Evolutionary conservation across 1,140 invertebrate genomes (phyloP), one percentile per base, ranked within the genome.

Genomic region (Diploscapter pachys): DNA sequence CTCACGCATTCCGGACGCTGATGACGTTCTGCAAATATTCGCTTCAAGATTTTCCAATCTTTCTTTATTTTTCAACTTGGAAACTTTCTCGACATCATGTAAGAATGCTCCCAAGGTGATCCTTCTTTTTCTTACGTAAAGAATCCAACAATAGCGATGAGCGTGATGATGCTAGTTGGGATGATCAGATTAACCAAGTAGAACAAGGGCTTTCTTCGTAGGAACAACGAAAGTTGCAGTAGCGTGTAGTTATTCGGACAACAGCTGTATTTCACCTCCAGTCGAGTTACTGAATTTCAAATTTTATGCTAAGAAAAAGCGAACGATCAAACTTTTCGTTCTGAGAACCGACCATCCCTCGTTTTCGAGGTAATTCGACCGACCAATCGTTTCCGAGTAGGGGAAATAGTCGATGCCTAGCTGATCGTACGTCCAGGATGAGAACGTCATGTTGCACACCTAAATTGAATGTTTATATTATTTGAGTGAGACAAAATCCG

Each of bases 371-470:
- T 66, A 79, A 51, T 79, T 78, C 3, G 64, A 50, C 4, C 71
- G 78, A 50, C 76, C 76, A 69, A 79, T 75, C 11, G 78, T 74
- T 31, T 55, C 56, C 13, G 68, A 69, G 51, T 59, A 79, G 6
- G 78, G 62, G 11, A 78, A 78, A 70, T 79, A 79, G 54, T 79
- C 78, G 13, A 79, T 79, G 51, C 67, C 62, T 5, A 72, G 73
- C 54, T 78, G 73, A 74, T 86, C 85, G 77, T 87, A 87, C 0
- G 85, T 84, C 87, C 87, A 87, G 5, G 85, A 86, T 9, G 86
- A 86, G 72, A 87, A 87, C 70, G 86, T 86, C 53, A 87, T 65
- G 57, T 82, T 77, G 71, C 86, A 86, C 8, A 56, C 55, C 72
- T 77, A 11, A 53, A 56, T 56, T 69, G 63, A 71, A 8, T 5